Base-by-base conservation (phyloP, 2,888 invertebrate genomes). In the Frankliniella fusca region DNA sequence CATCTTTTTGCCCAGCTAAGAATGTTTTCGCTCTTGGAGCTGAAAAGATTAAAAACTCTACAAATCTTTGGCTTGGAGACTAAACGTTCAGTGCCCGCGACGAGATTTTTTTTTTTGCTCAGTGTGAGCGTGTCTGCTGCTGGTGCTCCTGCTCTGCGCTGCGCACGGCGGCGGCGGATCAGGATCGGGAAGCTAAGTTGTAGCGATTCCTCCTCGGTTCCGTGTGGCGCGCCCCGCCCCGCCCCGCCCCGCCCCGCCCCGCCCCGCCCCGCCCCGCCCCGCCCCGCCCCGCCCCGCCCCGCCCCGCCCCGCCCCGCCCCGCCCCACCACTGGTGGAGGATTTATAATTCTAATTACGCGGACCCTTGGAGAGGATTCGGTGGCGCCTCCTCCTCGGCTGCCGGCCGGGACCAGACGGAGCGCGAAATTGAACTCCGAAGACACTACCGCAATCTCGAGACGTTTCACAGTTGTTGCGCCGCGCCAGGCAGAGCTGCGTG, bases 301-400 rank as follows among this genome's bases (percentile, higher is more conserved):
- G 5, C 38, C 38, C 38, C 15, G 61, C 54, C 54, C 54, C 54
- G 61, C 61, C 61, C 61, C 61, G 7, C 7, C 61, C 70, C 38
- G 38, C 38, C 38, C 38, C 38, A 5, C 38, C 38, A 38, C 38
- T 38, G 10, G 70, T 27, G 70, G 11, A 27, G 70, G 70, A 76
- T 76, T 76, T 76, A 76, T 76, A 27, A 76, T 76, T 76, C 70
- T 76, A 76, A 76, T 76, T 76, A 76, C 70, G 27, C 70, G 11
- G 70, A 9, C 23, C 61, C 61, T 61, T 61, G 61, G 61, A 61
- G 38, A 38, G 61, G 61, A 61, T 61, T 61, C 61, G 61, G n/a
- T 7, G 20, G 54, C 38, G 38, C 38, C 38, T 38, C 38, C 38
- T 38, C 38, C 38, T 38, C 38, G 38, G 5, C 38, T 38, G 38